A percentile compares a stretch with the other conserved stretches of the same genome.
These are phyloP conservation scores for Cerceris ruficornis DNA, from an alignment of 2,888 invertebrate genomes.

Conservation along the genomic window DNA sequence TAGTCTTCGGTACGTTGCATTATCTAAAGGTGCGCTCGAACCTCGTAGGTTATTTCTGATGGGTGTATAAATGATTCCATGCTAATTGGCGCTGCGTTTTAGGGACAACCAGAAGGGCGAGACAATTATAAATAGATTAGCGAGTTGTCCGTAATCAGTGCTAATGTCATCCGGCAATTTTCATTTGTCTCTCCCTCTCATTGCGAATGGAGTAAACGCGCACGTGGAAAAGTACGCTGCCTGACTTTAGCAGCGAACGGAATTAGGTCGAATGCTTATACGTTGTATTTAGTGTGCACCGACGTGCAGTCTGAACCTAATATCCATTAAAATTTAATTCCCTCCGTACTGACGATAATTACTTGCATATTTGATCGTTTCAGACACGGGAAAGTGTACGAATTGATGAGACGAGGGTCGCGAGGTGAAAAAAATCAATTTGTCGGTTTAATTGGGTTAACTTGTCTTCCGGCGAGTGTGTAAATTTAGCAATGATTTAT, in stretches of 20 bases:
- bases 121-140: conserved; percentile 79
- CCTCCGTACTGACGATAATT: conserved; percentile 27
- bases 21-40: neutral
- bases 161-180: conserved; percentile 63
- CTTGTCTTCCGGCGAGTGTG: neutral
- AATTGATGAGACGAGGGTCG: conserved; percentile 36
- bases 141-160: conserved; percentile 59
- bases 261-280: conserved; percentile 29
- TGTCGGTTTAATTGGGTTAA: neutral
- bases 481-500: too few relatives aligned
- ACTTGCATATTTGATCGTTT: neutral
- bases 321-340: conserved; percentile 33
- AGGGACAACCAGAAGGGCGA: conserved; percentile 43
- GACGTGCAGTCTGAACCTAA: neutral
- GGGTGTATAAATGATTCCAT: conserved; percentile 48
- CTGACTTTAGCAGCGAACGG: conserved; percentile 13
- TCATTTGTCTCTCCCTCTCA: conserved; percentile 41
- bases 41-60: conserved; percentile 24
- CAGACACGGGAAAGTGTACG: conserved; percentile 7
- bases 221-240: conserved; percentile 34
- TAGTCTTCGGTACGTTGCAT: conserved; percentile 28
- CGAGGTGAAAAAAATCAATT: conserved; percentile 28
- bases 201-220: conserved; percentile 23
- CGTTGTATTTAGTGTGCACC: conserved; percentile 18
- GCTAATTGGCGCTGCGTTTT: conserved; percentile 74